A percentile compares a stretch with the other conserved stretches of the same genome.
Conservation (phyloP, 2,113 vertebrate genomes). For the Corvus hawaiiensis region DNA sequence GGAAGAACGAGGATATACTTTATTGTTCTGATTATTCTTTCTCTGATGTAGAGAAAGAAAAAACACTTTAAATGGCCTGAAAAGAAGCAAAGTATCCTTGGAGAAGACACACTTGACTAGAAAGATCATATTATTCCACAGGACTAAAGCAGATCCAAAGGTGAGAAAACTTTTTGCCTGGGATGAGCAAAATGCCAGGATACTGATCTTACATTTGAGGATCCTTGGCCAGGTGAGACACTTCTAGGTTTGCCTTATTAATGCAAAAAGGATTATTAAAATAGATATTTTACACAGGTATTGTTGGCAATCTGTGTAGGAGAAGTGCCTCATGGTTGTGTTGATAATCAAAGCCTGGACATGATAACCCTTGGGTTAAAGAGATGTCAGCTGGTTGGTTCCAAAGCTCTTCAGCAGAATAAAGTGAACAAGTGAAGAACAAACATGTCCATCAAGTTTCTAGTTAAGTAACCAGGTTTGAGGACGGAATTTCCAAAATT, state of each 20-base stretch:
- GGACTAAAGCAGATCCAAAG: neutral
- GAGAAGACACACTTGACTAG: neutral
- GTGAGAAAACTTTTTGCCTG: neutral
- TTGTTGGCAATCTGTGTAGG: neutral
- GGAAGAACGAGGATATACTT: neutral
- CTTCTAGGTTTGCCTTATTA: neutral
- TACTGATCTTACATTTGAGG: neutral
- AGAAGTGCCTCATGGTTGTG: neutral
- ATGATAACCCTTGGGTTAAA: neutral
- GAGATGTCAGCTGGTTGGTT: neutral
- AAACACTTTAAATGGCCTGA: neutral
- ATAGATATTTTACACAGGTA: neutral
- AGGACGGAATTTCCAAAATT: neutral
- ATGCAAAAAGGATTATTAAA: neutral
- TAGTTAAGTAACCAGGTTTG: neutral
- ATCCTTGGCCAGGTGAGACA: neutral
- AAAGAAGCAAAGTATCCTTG: neutral
- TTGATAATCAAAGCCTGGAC: neutral
- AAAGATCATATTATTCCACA: neutral
- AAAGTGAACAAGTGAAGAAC: neutral
- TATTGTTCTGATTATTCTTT: neutral
- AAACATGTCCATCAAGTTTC: neutral
- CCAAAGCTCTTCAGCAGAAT: neutral
- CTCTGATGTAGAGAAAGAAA: neutral
- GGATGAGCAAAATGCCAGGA: neutral